Conservation (phyloP, 2,113 vertebrate genomes). For the Ochotona curzoniae region DNA sequence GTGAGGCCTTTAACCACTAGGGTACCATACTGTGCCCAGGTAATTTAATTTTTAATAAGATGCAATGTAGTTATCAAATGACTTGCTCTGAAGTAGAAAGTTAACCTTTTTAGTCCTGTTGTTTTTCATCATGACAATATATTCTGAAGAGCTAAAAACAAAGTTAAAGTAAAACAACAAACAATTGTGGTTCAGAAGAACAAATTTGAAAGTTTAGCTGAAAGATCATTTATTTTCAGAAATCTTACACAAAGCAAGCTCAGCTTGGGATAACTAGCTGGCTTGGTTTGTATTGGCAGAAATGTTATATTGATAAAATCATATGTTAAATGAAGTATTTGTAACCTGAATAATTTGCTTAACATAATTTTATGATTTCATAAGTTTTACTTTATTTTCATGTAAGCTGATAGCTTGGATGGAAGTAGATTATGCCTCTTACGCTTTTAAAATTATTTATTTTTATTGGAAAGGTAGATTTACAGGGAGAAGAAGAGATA, state of each 20-base stretch:
- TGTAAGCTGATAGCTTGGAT: not conserved
- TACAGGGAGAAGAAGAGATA: too few relatives aligned
- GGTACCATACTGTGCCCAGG: too few relatives aligned
- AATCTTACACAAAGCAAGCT: slow-evolving; percentile 6
- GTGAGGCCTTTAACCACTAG: too few relatives aligned
- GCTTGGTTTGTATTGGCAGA: not conserved
- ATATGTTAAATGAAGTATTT: not conserved
- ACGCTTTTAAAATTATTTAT: not conserved
- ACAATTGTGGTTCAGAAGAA: not conserved
- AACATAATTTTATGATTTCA: not conserved
- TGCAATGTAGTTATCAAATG: not conserved
- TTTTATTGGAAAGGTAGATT: too few relatives aligned
- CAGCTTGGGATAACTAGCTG: slow-evolving; percentile 31
- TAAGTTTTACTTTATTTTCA: not conserved
- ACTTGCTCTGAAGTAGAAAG: not conserved
- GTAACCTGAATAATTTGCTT: slow-evolving; percentile 15
- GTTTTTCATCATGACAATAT: too few relatives aligned
- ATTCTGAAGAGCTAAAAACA: not conserved
- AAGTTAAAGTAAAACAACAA: slow-evolving; percentile 25
- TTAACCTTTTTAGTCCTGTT: too few relatives aligned
- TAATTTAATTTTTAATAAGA: slow-evolving; percentile 27
- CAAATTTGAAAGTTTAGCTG: slow-evolving; percentile 33
- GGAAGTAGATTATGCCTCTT: not conserved
- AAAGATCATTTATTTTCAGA: slow-evolving; percentile 15
- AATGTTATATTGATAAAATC: not conserved